phyloP scores from a whole-genome alignment of 1,140 invertebrate genomes.

The Brachionus calyciflorus region DNA sequence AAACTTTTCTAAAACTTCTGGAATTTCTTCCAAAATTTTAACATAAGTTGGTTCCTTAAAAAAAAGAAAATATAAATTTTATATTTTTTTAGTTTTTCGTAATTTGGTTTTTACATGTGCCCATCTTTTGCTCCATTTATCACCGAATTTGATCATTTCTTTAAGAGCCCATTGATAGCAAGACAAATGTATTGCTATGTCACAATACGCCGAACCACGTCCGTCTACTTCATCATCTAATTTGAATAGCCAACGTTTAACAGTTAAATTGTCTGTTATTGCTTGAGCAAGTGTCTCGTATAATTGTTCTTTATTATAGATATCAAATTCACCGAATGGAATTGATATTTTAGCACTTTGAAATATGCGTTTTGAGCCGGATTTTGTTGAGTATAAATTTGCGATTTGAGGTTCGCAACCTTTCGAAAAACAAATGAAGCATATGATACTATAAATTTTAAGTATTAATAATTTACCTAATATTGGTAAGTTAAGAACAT shows the following conservation, averaged over 20 bases:
- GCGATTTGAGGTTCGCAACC: conserved; percentile 57
- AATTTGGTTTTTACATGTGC: conserved; percentile 51
- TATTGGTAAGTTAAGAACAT: conserved; percentile 56
- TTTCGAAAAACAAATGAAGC: no score
- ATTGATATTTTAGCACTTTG: conserved; percentile 56
- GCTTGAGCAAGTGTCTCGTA: conserved; percentile 59
- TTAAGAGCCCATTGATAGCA: conserved; percentile 59
- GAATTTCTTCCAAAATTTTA: conserved; percentile 58
- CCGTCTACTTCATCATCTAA: conserved; percentile 59
- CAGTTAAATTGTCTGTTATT: conserved; percentile 57
- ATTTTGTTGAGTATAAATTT: conserved; percentile 59
- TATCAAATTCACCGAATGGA: conserved; percentile 58
- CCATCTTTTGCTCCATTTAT: conserved; percentile 61
- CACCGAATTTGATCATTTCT: conserved; percentile 57
- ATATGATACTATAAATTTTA: no score
- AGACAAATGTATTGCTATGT: conserved; percentile 54
- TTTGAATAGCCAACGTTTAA: conserved; percentile 60
- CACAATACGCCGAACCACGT: conserved; percentile 58
- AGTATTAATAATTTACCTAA: conserved; percentile 50
- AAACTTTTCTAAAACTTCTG: conserved; percentile 53
- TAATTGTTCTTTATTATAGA: conserved; percentile 58
- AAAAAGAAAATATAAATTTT: conserved; percentile 49
- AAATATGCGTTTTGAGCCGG: conserved; percentile 60
- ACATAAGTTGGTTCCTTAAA: conserved; percentile 57
- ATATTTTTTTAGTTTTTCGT: conserved; percentile 47